Evolutionary conservation across 2,113 vertebrate genomes (phyloP).

Genomic region (Gavia stellata): DNA sequence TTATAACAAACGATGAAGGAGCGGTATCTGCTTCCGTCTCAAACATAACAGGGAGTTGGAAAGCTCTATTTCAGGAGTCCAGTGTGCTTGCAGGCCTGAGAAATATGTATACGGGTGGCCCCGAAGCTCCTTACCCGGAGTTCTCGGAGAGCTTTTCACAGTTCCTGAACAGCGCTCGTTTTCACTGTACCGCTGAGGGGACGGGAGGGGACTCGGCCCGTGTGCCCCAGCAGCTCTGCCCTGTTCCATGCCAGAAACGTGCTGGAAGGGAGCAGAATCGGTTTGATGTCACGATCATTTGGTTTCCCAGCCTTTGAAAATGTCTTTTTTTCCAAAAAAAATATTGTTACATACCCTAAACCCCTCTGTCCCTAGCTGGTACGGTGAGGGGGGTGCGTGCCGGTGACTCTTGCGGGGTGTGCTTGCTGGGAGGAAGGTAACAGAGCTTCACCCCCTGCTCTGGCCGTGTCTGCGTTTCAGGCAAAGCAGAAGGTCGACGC

Average conservation of each 20-base stretch:
- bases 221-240: neutral
- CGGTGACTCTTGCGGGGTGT: neutral
- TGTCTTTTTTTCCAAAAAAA: fast-evolving
- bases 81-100: neutral
- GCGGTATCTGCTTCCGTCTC: neutral
- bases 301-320: neutral
- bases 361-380: fast-evolving
- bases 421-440: neutral
- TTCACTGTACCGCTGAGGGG: no score
- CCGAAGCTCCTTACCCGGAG: neutral
- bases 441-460: neutral
- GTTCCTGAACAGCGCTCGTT: fast-evolving
- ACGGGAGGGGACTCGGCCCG: fast-evolving
- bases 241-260: neutral
- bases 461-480: slow-evolving; percentile 49
- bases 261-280: neutral
- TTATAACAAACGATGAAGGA: fast-evolving
- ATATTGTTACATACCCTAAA: neutral
- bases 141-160: neutral
- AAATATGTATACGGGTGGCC: fast-evolving
- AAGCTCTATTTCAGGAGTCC: neutral
- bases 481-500: slow-evolving; percentile 95
- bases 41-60: fast-evolving
- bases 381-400: fast-evolving
- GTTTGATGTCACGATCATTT: fast-evolving